Conservation (phyloP, 2,797 vertebrate genomes). For the Sylvia borin region DNA sequence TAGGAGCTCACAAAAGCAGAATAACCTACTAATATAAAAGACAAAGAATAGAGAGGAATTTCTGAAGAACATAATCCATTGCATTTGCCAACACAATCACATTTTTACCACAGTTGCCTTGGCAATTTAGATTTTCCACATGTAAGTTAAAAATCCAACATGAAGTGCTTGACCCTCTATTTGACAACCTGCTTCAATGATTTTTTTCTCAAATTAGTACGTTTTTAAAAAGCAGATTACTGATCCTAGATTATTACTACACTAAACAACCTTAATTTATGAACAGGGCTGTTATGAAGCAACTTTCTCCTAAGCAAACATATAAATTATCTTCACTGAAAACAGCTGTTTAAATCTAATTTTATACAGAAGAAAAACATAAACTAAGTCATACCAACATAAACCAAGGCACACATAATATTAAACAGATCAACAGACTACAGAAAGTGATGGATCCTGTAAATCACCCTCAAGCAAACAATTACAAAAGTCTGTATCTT, state of each 20-base stretch:
- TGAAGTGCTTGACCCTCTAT: neutral
- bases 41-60: neutral
- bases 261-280: slow-evolving; percentile 4
- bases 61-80: neutral
- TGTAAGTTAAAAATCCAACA: neutral
- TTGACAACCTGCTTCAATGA: neutral
- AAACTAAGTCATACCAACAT: neutral
- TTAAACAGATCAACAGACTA: neutral
- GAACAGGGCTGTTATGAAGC: neutral
- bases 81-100: neutral
- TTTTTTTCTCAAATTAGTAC: neutral
- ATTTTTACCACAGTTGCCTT: neutral
- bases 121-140: neutral
- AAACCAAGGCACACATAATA: neutral
- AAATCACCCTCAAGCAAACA: neutral
- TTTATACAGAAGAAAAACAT: neutral
- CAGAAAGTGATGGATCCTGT: neutral
- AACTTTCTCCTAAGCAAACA: slow-evolving; percentile 30
- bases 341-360: slow-evolving; percentile 21
- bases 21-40: neutral
- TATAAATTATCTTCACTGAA: neutral
- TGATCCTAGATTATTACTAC: neutral
- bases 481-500: neutral
- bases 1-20: neutral
- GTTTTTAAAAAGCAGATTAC: neutral